Conservation (phyloP, 2,113 vertebrate genomes). For the Coturnix japonica region DNA sequence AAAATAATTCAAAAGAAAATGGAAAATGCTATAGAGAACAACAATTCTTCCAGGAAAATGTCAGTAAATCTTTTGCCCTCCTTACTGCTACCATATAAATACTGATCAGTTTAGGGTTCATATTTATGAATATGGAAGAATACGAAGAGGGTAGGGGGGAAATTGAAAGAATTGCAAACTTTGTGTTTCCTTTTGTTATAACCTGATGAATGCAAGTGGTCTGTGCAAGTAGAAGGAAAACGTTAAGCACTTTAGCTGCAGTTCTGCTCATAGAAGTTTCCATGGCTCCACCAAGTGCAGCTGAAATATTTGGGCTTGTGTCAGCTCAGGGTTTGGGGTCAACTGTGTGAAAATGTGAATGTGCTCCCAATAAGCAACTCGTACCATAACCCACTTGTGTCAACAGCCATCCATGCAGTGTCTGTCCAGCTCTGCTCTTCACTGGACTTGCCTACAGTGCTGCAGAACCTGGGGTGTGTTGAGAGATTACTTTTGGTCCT, state of each 20-base stretch:
- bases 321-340: neutral
- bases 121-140: fast-evolving
- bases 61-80: neutral
- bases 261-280: neutral
- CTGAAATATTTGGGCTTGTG: neutral
- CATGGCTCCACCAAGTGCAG: fast-evolving
- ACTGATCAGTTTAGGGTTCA: neutral
- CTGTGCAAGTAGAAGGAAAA: neutral
- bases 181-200: fast-evolving
- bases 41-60: slow-evolving; percentile 1
- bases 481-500: neutral
- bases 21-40: slow-evolving; percentile 39
- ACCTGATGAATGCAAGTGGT: neutral
- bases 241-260: neutral
- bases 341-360: fast-evolving
- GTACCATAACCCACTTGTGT: neutral
- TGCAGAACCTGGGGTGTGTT: fast-evolving
- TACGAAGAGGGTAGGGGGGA: too few species aligned
- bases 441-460: fast-evolving
- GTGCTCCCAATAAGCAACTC: fast-evolving
- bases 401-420: fast-evolving
- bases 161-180: fast-evolving
- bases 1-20: slow-evolving; percentile 25
- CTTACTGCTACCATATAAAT: neutral
- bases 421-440: too few species aligned